Percentiles rank a stretch among this genome's conserved stretches.
Evolutionary conservation across 2,888 invertebrate species (phyloP).

Genomic region (Shargacucullia verbasci): DNA sequence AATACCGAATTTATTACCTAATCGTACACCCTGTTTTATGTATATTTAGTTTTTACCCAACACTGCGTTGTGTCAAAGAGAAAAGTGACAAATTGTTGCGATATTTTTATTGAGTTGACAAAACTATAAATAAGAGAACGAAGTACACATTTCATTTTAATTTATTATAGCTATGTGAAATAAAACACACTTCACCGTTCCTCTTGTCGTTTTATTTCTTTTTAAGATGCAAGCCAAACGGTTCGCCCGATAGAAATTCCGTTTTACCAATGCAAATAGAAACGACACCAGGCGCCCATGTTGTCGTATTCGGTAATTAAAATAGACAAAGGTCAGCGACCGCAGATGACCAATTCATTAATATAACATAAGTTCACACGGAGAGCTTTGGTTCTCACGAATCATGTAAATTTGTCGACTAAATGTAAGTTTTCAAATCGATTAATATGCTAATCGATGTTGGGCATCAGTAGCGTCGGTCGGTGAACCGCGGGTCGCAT

Average conservation of each 20-base stretch:
- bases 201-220: constrained; percentile 11
- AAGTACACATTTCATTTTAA: constrained; percentile 15
- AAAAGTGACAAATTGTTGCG: constrained; percentile 38
- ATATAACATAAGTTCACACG: constrained; percentile 88
- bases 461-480: constrained; percentile 85
- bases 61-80: constrained; percentile 4
- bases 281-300: constrained; percentile 56
- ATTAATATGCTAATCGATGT: constrained; percentile 87
- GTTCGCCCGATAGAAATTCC: constrained; percentile 27
- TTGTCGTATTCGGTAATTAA: constrained; percentile 75
- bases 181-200: constrained; percentile 9
- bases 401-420: constrained; percentile 89
- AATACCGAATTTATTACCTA: constrained; percentile 58
- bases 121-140: constrained; percentile 27
- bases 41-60: constrained; percentile 13
- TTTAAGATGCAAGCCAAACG: constrained; percentile 18
- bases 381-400: constrained; percentile 86
- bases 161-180: constrained; percentile 21
- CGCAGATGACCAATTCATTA: constrained; percentile 86
- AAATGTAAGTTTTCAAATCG: constrained; percentile 88
- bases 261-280: constrained; percentile 48
- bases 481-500: constrained; percentile 83
- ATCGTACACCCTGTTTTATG: constrained; percentile 24
- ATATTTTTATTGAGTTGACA: constrained; percentile 33
- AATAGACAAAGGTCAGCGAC: constrained; percentile 81